Percentiles rank a stretch among this genome's conserved stretches.
phyloP scores from a whole-genome alignment of 2,113 vertebrate genomes.

The Oryzias javanicus region DNA sequence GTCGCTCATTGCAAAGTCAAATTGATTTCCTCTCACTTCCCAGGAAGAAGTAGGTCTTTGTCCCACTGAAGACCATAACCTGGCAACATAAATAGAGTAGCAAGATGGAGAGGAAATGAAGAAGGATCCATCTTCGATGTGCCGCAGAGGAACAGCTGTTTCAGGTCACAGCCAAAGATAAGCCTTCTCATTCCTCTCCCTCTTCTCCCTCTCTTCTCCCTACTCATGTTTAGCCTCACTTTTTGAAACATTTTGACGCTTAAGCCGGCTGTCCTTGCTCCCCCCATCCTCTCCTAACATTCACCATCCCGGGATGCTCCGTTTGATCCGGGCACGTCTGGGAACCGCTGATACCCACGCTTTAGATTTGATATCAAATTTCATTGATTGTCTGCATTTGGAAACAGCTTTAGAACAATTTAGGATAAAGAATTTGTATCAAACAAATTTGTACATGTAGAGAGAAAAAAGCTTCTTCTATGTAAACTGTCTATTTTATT shows the following conservation, averaged over 20 bases:
- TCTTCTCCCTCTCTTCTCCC: constrained; percentile 14
- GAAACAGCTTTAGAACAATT: constrained; percentile 61
- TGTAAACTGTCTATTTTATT: no score
- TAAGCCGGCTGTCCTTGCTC: constrained; percentile 38
- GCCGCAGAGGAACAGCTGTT: constrained; percentile 76
- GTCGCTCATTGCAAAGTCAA: constrained; percentile 51
- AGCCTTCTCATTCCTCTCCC: constrained; percentile 55
- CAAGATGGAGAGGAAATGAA: constrained; percentile 71
- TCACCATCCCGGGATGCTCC: constrained; percentile 60
- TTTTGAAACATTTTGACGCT: constrained; percentile 35
- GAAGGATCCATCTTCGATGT: constrained; percentile 67
- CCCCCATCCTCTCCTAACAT: constrained; percentile 66
- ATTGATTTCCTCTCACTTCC: constrained; percentile 53
- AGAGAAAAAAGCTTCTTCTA: no score
- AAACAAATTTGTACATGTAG: no score
- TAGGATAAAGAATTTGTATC: not conserved
- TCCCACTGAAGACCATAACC: constrained; percentile 60
- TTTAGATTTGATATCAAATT: constrained; percentile 53
- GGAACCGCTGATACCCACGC: constrained; percentile 73
- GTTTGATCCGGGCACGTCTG: constrained; percentile 66
- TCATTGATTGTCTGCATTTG: constrained; percentile 71
- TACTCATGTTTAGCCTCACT: constrained; percentile 12
- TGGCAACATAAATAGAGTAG: constrained; percentile 67
- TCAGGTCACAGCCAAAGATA: constrained; percentile 73
- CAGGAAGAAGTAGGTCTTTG: constrained; percentile 49